Conservation (phyloP, 2,888 invertebrate species). For the Chydorus sphaericus region DNA sequence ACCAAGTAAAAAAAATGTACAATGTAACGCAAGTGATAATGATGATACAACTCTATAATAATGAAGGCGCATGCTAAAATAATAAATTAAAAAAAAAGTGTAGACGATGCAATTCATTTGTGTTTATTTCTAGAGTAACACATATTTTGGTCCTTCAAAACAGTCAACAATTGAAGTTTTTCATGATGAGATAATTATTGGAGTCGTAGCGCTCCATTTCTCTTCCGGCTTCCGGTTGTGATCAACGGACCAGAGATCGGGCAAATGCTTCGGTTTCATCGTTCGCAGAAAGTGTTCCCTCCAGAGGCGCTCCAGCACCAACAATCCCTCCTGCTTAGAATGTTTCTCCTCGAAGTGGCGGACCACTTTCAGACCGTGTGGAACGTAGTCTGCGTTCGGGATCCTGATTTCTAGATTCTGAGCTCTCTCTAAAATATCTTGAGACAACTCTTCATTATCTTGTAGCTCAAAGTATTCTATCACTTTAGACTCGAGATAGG, state of each 20-base stretch:
- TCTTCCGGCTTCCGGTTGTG: slow-evolving; percentile 35
- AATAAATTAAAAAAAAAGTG: no score
- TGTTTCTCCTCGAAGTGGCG: slow-evolving; percentile 20
- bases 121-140: no score
- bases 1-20: no score
- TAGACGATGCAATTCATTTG: no score
- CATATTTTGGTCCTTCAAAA: no score
- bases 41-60: no score
- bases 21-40: no score
- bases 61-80: no score
- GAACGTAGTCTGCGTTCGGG: slow-evolving; percentile 24
- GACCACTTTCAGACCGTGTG: slow-evolving; percentile 30
- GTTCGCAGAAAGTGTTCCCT: slow-evolving; percentile 53
- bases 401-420: slow-evolving; percentile 18
- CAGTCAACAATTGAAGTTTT: no score
- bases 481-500: not conserved
- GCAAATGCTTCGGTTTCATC: slow-evolving; percentile 56
- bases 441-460: not conserved
- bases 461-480: slow-evolving; percentile 4
- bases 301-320: slow-evolving; percentile 56
- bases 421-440: slow-evolving; percentile 8
- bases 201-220: not conserved
- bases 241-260: slow-evolving; percentile 57
- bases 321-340: slow-evolving; percentile 42
- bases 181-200: no score